phyloP scores from a whole-genome alignment of 2,113 vertebrate genomes.

The Elephas maximus region DNA sequence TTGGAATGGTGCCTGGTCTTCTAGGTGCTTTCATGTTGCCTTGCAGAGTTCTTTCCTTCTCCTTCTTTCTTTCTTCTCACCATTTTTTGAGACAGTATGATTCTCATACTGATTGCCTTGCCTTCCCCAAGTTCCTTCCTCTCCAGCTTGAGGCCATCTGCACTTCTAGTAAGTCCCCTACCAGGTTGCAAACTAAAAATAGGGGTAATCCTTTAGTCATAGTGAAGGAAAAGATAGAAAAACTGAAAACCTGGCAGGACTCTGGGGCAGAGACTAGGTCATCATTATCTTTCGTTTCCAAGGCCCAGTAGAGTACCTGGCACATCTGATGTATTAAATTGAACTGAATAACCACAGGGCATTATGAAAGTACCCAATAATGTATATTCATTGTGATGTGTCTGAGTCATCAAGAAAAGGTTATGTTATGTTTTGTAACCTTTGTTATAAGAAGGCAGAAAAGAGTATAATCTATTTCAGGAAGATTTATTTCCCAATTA shows the following conservation, averaged over 20 bases:
- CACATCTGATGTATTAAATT: neutral
- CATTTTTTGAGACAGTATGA: neutral
- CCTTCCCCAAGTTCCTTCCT: accelerated
- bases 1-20: neutral
- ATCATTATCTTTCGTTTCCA: neutral
- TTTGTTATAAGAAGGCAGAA: conserved; percentile 18
- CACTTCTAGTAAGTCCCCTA: accelerated
- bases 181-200: neutral
- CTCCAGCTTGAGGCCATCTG: neutral
- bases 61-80: neutral
- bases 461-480: neutral
- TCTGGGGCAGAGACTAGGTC: neutral
- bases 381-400: too few species aligned
- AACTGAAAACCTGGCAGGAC: neutral
- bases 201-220: neutral
- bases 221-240: neutral
- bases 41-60: neutral
- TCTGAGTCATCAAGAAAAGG: conserved; percentile 20
- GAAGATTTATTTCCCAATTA: conserved; percentile 63
- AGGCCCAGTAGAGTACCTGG: neutral
- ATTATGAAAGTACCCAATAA: neutral
- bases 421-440: neutral
- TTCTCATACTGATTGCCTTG: neutral
- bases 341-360: neutral
- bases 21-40: neutral